Evolutionary conservation across 2,797 vertebrate genomes (phyloP).

Genomic region (Schizopygopsis pylzovi): DNA sequence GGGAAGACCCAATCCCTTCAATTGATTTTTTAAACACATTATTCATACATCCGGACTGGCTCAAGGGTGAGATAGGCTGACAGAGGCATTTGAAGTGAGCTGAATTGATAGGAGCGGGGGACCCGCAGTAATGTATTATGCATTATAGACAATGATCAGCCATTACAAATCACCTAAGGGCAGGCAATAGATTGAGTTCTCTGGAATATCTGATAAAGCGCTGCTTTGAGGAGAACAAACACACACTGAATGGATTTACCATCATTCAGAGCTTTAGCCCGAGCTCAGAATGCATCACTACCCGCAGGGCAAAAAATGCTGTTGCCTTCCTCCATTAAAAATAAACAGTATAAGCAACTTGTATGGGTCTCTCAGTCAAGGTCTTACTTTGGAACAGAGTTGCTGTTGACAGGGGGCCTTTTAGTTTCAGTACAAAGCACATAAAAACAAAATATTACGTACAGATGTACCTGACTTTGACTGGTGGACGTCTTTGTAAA

Average conservation of each 20-base stretch:
- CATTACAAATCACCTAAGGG: slow-evolving; percentile 65
- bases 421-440: slow-evolving; percentile 44
- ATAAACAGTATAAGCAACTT: slow-evolving; percentile 58
- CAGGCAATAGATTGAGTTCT: slow-evolving; percentile 67
- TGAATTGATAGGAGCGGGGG: slow-evolving; percentile 53
- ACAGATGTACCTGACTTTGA: slow-evolving; percentile 41
- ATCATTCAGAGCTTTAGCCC: slow-evolving; percentile 60
- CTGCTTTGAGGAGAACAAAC: slow-evolving; percentile 65
- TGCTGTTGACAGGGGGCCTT: slow-evolving; percentile 38
- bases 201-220: slow-evolving; percentile 63
- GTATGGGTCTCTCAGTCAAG: slow-evolving; percentile 52
- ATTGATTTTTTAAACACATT: slow-evolving; percentile 66
- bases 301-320: slow-evolving; percentile 58
- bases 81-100: slow-evolving; percentile 60
- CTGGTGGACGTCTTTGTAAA: slow-evolving; percentile 21
- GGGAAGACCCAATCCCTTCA: slow-evolving; percentile 63
- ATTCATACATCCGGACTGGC: slow-evolving; percentile 66
- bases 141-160: slow-evolving; percentile 67
- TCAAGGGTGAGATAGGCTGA: slow-evolving; percentile 59
- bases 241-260: slow-evolving; percentile 66
- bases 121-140: slow-evolving; percentile 64
- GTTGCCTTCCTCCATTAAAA: slow-evolving; percentile 27
- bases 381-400: slow-evolving; percentile 43
- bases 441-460: slow-evolving; percentile 46
- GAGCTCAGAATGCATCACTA: slow-evolving; percentile 57